phyloP scores from a whole-genome alignment of 1,140 invertebrate species.

The Hestina assimilis region DNA sequence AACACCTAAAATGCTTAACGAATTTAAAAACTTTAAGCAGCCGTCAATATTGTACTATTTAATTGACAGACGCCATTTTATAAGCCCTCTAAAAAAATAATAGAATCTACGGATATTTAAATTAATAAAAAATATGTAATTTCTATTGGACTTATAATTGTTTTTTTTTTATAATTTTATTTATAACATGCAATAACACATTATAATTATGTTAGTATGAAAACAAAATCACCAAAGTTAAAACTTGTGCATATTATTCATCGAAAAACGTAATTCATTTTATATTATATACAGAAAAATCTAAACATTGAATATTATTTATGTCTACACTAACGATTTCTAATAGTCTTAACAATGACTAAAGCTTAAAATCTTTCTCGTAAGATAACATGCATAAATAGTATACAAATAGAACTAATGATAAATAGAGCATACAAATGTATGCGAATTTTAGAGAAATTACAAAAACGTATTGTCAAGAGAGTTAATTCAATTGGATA shows the following conservation, averaged over 20 bases:
- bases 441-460: constrained; percentile 27
- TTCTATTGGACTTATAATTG: neutral
- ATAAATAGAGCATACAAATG: constrained; percentile 31
- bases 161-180: neutral
- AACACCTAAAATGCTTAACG: neutral
- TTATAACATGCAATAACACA: constrained; percentile 25
- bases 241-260: constrained; percentile 20
- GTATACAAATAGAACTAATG: constrained; percentile 23
- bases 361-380: constrained; percentile 42
- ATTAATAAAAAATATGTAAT: too few species aligned
- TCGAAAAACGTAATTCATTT: neutral
- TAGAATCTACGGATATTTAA: neutral
- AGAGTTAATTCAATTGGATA: constrained; percentile 16
- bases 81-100: neutral
- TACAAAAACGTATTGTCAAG: constrained; percentile 38
- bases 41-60: neutral
- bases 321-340: constrained; percentile 11
- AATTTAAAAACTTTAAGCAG: neutral
- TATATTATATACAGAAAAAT: neutral
- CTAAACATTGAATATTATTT: constrained; percentile 11
- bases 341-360: constrained; percentile 3
- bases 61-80: neutral
- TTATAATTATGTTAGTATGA: constrained; percentile 19
- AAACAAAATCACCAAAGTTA: constrained; percentile 20
- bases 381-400: constrained; percentile 37